Base-by-base conservation (phyloP, 2,797 vertebrate species). In the Bovichtus variegatus region DNA sequence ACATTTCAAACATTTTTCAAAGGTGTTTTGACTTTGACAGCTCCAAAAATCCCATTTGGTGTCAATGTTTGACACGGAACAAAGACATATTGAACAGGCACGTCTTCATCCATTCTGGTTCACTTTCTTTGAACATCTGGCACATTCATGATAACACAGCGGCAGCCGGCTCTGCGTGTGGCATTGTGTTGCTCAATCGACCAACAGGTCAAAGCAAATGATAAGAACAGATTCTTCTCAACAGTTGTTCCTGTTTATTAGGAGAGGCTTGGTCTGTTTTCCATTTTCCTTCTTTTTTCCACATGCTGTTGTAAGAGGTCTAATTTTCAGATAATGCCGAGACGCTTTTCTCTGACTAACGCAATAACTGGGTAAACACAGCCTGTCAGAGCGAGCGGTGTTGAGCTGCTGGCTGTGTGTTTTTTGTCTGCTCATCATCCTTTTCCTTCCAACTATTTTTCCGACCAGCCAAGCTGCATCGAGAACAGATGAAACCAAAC, bases 1-100 rank as follows among this genome's bases (percentile, higher is more conserved):
- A 18, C 2, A 74, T 93, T 89, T 91, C 83, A 86, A 90, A 87
- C 71, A 84, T 60, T 36, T 58, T 61, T 40, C 2, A 55, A 62
- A 31, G 25, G 43, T n/a, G 69, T 40, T 85, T 57, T 70, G 72
- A 44, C 23, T 76, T 90, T 74, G 77, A 83, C 77, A 74, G 78
- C 65, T 88, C 72, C 60, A 73, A 54, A 83, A 79, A 72, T 71
- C 64, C 55, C 51, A 76, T 86, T 88, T 86, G 74, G 65, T 69
- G 76, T 71, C 44, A 73, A 70, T 64, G 51, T 69, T 83, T 53
- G 29, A 61, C 55, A 55, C 50, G 70, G 55, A 81, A 74, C 61
- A n/a, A 65, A 85, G 74, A 58, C 58, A 12, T 53, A 72, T 51
- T 55, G 47, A 55, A 51, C n/a, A 34, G 62, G 58, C 55, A 51